Evolutionary conservation across 2,113 vertebrate genomes (phyloP), one percentile per base, ranked within the genome.

Genomic region (Grammomys surdaster): DNA sequence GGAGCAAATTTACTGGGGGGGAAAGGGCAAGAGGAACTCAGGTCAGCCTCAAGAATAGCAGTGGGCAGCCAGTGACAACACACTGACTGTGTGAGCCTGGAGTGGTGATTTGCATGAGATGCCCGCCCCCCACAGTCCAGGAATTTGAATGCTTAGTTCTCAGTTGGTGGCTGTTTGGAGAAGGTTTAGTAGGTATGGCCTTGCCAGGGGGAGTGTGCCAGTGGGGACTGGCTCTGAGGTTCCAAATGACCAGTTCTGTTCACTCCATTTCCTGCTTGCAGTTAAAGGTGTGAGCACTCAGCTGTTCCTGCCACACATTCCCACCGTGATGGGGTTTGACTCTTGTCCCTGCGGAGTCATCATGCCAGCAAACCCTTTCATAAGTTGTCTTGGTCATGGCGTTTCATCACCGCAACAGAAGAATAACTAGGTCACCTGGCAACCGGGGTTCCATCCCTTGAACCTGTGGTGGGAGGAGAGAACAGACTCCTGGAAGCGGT

Each of bases 21-120:
- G 16, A 6, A 67, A 0, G 2, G 67, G 3, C 81, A 48, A 24
- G 3, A 10, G 14, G 43, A 48, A 48, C 46, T 31, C 4, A 0
- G 70, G 54, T 31, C 33, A 28, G 28, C 28, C 33, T 0, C 36
- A 5, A 85, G 54, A 54, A 19, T 1, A 1, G 6, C 92, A 60
- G 43, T 22, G 20, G 19, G 8, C 26, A 28, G 36, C 56, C 8
- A 20, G 46, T 46, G 10, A 76, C 22, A 84, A 85, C 28, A 26
- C n/a, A 10, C 40, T 31, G n/a, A 40, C 22, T 63, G 13, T 58
- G 36, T 24, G 33, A 58, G 54, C 48, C 76, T 4, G 16, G 7
- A 33, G 28, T 80, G 33, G 70, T n/a, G 33, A n/a, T 22, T 56
- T 80, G 46, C 11, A 24, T 12, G 36, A 60, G 80, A 40, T 24